These are phyloP conservation scores for Caenorhabditis sp. DNA, from an alignment of 2,888 invertebrate genomes.

Conservation along the genomic window DNA sequence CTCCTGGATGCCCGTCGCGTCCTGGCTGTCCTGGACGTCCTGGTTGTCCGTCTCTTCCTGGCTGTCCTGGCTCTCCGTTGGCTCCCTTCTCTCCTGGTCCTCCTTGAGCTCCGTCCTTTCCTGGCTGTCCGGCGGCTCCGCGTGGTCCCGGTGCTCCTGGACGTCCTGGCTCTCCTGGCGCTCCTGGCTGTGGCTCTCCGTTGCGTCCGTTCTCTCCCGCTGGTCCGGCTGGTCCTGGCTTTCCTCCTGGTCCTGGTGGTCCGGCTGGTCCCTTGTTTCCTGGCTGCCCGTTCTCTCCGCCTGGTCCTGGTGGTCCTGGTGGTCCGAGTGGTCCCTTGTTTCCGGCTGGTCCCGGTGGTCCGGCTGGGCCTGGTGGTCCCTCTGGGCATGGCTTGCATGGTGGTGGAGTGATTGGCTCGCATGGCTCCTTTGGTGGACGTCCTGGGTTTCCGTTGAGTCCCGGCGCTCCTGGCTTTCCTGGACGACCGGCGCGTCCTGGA, in stretches of 20 bases:
- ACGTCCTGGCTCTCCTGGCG: slow-evolving; percentile 74
- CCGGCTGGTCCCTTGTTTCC: slow-evolving; percentile 73
- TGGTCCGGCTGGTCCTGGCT: slow-evolving; percentile 70
- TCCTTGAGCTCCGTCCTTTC: slow-evolving; percentile 71
- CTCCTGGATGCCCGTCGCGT: slow-evolving; percentile 65
- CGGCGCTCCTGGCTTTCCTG: slow-evolving; percentile 82
- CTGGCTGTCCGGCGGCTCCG: slow-evolving; percentile 72
- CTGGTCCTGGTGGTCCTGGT: slow-evolving; percentile 74
- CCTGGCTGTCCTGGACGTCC: slow-evolving; percentile 70
- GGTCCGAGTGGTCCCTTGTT: slow-evolving; percentile 73
- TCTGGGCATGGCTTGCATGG: slow-evolving; percentile 83
- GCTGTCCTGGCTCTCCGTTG: slow-evolving; percentile 70
- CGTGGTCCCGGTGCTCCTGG: slow-evolving; percentile 72
- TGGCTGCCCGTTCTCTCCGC: slow-evolving; percentile 63
- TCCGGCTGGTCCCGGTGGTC: slow-evolving; percentile 76
- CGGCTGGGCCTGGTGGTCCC: slow-evolving; percentile 73
- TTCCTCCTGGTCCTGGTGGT: slow-evolving; percentile 72
- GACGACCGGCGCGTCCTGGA: slow-evolving; percentile 80
- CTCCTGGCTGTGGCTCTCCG: slow-evolving; percentile 67
- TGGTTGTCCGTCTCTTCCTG: slow-evolving; percentile 69
- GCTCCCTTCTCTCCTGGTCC: slow-evolving; percentile 73
- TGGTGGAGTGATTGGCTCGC: slow-evolving; percentile 82
- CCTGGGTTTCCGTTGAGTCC: slow-evolving; percentile 82
- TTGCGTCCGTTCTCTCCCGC: slow-evolving; percentile 67
- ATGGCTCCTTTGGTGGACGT: slow-evolving; percentile 80